A percentile compares a stretch with the other conserved stretches of the same genome.
Conservation (phyloP, 2,797 vertebrate genomes). For the Chrysocyon brachyurus region DNA sequence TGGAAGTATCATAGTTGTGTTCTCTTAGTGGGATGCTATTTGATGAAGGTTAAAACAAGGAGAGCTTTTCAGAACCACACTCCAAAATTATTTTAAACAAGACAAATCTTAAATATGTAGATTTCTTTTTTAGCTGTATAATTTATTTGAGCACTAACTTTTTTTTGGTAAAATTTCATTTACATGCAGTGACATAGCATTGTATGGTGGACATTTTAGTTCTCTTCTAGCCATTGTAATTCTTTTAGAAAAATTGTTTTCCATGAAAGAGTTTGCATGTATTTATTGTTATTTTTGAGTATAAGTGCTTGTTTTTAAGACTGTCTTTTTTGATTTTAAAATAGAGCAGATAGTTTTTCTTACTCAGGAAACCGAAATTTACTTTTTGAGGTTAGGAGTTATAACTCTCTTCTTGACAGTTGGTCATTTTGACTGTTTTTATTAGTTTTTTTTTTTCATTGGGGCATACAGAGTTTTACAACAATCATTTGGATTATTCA, state of each 20-base stretch:
- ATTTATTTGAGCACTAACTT: neutral
- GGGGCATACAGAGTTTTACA: neutral
- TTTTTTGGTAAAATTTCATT: conserved; percentile 51
- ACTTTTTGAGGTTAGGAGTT: conserved; percentile 41
- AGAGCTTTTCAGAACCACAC: neutral
- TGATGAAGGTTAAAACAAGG: neutral
- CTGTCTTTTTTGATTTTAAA: conserved; percentile 52
- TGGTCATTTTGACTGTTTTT: neutral
- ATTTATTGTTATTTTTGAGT: conserved; percentile 48
- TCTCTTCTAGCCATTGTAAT: neutral
- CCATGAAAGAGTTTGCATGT: conserved; percentile 37
- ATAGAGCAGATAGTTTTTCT: conserved; percentile 21
- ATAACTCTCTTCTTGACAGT: conserved; percentile 27
- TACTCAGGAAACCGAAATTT: conserved; percentile 48
- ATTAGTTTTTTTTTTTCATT: neutral
- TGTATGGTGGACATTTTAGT: neutral
- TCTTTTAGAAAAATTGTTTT: conserved; percentile 8
- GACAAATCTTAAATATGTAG: conserved; percentile 15
- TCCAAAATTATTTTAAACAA: conserved; percentile 37
- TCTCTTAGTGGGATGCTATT: neutral
- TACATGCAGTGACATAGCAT: neutral
- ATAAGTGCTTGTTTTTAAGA: conserved; percentile 29
- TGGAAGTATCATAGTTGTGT: neutral
- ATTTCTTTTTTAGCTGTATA: neutral
- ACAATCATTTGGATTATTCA: conserved; percentile 34